These are phyloP conservation scores for Phengaris alcon DNA, from an alignment of 2,888 invertebrate species.

Conservation along the genomic window DNA sequence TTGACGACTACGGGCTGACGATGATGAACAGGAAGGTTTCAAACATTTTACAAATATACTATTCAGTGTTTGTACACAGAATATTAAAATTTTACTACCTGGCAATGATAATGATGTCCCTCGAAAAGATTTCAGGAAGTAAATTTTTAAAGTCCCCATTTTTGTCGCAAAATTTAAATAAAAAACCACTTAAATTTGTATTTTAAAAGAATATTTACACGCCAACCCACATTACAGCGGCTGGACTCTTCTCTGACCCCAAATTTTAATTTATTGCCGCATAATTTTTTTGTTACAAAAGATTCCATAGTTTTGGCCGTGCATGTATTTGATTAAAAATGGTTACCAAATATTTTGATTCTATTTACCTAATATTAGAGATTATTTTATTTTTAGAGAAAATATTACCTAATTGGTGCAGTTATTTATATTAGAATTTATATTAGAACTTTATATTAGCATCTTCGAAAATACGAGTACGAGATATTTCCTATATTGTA, in stretches of 20 bases:
- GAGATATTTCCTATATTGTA: no score
- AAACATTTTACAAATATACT: no score
- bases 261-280: conserved; percentile 34
- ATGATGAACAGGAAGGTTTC: no score
- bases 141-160: conserved; percentile 9
- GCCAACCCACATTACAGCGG: conserved; percentile 25
- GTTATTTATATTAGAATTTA: no score
- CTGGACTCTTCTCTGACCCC: conserved; percentile 14
- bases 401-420: no score
- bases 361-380: no score
- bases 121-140: conserved; percentile 4
- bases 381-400: no score
- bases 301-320: background rate
- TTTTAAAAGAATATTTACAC: conserved; percentile 30
- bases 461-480: no score
- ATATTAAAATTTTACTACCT: background rate
- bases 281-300: conserved; percentile 5
- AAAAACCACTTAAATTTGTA: conserved; percentile 33
- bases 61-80: background rate
- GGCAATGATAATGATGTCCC: conserved; percentile 9
- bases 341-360: no score
- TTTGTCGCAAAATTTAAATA: conserved; percentile 25
- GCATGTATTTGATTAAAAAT: background rate
- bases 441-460: no score
- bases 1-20: no score